Evolutionary conservation across 2,797 vertebrate species (phyloP).

Genomic region (Botia almorhae): DNA sequence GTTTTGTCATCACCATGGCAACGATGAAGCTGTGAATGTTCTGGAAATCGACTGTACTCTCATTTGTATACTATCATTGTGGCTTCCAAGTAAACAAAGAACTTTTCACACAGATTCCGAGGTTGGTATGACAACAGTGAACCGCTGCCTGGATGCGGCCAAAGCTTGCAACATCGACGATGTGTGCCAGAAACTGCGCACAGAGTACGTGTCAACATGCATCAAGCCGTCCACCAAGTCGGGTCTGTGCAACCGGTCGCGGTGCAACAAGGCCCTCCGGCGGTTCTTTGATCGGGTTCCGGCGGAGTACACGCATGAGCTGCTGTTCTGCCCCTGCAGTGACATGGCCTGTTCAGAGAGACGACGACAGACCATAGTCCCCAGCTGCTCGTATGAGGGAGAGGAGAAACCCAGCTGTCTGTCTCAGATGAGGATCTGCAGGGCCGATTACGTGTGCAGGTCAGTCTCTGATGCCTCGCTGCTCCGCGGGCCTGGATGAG

Average conservation of each 20-base stretch:
- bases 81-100: background rate
- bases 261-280: slow-evolving; percentile 93
- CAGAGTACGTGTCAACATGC: slow-evolving; percentile 91
- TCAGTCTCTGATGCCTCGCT: slow-evolving; percentile 58
- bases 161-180: slow-evolving; percentile 95
- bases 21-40: background rate
- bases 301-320: slow-evolving; percentile 89
- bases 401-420: slow-evolving; percentile 89
- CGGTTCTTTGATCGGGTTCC: slow-evolving; percentile 94
- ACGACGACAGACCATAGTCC: slow-evolving; percentile 93
- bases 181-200: slow-evolving; percentile 88
- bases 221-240: slow-evolving; percentile 84
- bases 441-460: slow-evolving; percentile 91
- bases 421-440: slow-evolving; percentile 83
- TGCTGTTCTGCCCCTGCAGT: slow-evolving; percentile 95
- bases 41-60: background rate
- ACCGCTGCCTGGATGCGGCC: slow-evolving; percentile 93
- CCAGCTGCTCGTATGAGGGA: slow-evolving; percentile 89
- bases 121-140: slow-evolving; percentile 83
- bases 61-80: background rate
- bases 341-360: slow-evolving; percentile 90
- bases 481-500: background rate
- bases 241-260: slow-evolving; percentile 84
- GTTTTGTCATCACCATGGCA: background rate
- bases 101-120: slow-evolving; percentile 79